Base-by-base conservation (phyloP, 1,140 invertebrate genomes). In the Harlomillsia oculata region DNA sequence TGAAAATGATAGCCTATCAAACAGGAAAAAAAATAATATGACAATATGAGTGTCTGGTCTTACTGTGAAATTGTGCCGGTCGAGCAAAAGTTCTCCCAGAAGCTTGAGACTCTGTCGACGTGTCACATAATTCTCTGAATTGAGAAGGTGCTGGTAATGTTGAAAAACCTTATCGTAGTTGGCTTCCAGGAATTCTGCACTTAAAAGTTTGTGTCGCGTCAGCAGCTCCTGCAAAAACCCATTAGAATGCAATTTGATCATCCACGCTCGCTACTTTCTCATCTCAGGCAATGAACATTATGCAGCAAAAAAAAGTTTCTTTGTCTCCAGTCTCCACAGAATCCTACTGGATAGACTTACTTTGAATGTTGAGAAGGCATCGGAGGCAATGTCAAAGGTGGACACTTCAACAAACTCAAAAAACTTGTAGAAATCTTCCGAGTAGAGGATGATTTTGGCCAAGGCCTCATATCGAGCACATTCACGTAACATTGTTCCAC, bases 351-450 rank as follows among this genome's bases (percentile, higher is more conserved):
- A n/a, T 63, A 64, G 60, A 68, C n/a, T 43, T 20, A 94, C 92
- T 84, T 99, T 99, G 81, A 99, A 99, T 57, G 97, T 99, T 70
- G 95, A 95, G 80, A 99, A 99, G 74, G 96, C 97, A 85, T 99
- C 97, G 63, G 95, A 98, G 71, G 97, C 96, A 71, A 99, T 99
- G 80, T 99, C 97, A 80, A 99, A 99, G 55, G 95, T 97, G 53
- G 95, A 97, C 56, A 97, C 89, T 80, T 99, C 96, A 68, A 99
- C 97, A 76, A 98, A 99, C 76, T 87, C 84, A 76, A 99, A 99
- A 78, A 99, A 99, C 76, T 97, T 93, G 74, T 96, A 99, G 80
- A 99, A 99, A 72, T 97, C 90, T 67, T 95, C 89, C 50, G 90
- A 93, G 74, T 94, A 84, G 58, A 99, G 81, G 82, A 99, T 92